Evolutionary conservation across 2,888 invertebrate species (phyloP), one percentile per base, ranked within the genome.

Genomic region (Drosophila quinaria): DNA sequence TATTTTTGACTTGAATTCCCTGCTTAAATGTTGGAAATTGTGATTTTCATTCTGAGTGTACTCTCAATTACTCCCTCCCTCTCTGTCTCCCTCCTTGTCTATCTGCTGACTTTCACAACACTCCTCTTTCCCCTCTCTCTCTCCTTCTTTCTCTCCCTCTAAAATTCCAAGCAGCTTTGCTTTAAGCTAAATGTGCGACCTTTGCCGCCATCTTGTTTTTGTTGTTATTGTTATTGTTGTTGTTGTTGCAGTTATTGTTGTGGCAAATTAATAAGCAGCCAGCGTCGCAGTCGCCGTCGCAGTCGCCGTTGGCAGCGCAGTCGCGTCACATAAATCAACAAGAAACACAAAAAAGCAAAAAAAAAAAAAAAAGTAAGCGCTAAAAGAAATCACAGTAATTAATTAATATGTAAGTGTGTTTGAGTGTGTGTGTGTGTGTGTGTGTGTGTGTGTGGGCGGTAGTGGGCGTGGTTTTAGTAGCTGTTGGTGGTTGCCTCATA

Each of bases 361-460:
- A 63, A 19, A 69, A 2, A 2, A 42, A 64, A 61, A 52, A 60
- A 60, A 59, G 69, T 58, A 39, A 49, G 62, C 74, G 72, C 79
- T 78, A 73, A 78, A 86, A 74, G 77, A 86, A 83, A 87, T 83
- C 82, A 87, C 87, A 75, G 87, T 83, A 87, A 83, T 83, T 83
- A 83, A 83, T 83, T 83, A 69, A 67, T 70, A 62, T 67, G 63
- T 46, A 60, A 65, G 65, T 59, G 50, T n/a, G n/a, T n/a, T n/a
- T n/a, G n/a, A n/a, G n/a, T n/a, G n/a, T n/a, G 63, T 59, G 46
- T 51, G 61, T 55, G 74, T 63, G 8, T 39, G 41, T 41, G 50
- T 37, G 46, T 44, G 37, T 44, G 41, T 10, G 10, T 17, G 51
- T 29, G 51, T 33, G 9, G 11, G 4, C 4, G 3, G 52, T 22